A percentile compares a stretch with the other conserved stretches of the same genome.
These are phyloP conservation scores for Coecobrya sp. DNA, from an alignment of 2,888 invertebrate species.

Conservation along the genomic window DNA sequence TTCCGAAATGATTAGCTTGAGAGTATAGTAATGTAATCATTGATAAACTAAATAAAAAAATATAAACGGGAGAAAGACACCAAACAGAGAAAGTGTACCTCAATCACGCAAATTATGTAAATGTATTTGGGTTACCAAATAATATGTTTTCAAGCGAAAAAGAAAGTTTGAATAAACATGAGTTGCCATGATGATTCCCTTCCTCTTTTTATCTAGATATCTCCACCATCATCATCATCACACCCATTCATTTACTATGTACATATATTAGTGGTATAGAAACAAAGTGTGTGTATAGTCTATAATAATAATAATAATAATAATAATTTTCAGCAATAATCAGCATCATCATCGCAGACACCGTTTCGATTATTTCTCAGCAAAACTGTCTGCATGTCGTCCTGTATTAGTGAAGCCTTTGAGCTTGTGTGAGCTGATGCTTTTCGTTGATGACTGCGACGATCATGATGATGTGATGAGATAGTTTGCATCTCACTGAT, in stretches of 20 bases:
- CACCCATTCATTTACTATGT: no score
- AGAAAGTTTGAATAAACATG: no score
- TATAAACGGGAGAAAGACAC: background rate
- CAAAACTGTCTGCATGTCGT: background rate
- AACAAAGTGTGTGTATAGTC: background rate
- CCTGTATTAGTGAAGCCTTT: background rate
- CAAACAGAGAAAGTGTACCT: background rate
- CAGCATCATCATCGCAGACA: background rate
- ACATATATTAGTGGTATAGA: background rate
- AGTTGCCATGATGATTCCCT: no score
- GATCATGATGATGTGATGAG: constrained; percentile 17
- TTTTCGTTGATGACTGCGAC: constrained; percentile 13
- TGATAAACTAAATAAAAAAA: no score
- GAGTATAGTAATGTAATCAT: no score
- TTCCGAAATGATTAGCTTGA: no score
- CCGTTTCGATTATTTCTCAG: constrained; percentile 1
- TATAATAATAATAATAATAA: background rate
- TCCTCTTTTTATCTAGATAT: no score
- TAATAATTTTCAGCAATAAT: background rate
- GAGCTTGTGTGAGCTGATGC: constrained; percentile 13
- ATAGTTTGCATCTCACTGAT: constrained; percentile 2
- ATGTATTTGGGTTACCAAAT: background rate
- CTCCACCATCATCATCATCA: no score
- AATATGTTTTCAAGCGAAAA: background rate
- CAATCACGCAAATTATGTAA: background rate